Base-by-base conservation (phyloP, 2,113 vertebrate genomes). In the Actenoides hombroni region DNA sequence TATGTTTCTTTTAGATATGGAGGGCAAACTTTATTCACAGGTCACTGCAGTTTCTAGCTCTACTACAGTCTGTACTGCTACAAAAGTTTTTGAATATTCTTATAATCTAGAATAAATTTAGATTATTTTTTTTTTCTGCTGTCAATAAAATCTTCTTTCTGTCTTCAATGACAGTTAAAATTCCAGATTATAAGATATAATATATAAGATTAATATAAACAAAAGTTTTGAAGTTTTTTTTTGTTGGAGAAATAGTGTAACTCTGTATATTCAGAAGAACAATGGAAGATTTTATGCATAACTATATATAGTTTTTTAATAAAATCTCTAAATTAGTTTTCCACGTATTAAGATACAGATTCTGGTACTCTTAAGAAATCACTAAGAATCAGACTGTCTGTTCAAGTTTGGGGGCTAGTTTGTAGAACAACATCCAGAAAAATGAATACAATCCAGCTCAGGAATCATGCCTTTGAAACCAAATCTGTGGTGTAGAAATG, bases 381-480 rank as follows among this genome's bases (percentile, higher is more conserved):
- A 89, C 16, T 24, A 91, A 63, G n/a, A 91, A 67, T 60, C 94
- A 83, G 65, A 79, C 64, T 82, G 31, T 49, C 68, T 74, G 33
- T 51, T 90, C 61, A 29, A 77, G 33, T 92, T 91, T 87, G 6
- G 24, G 60, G 73, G 35, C 15, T 64, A 85, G 37, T 82, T 83
- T 86, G 65, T 60, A 88, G 78, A 95, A 81, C 54, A 95, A 54
- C 80, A 94, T 37, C 63, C 81, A 76, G 56, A 97, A 86, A 95
- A 95, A 90, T 92, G 53, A 95, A 88, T 46, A 35, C 11, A 82
- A 57, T 88, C 81, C 92, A 97, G 59, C 74, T 74, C 81, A 92
- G 86, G 85, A 97, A 97, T 88, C 15, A 90, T 86, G 85, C 53
- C 78, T 95, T 97, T 96, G 95, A 97, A 97, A 94, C 60, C 94